Percentiles rank a stretch among this genome's conserved stretches.
phyloP scores from a whole-genome alignment of 35 echinoderm and acorn worm genomes.

The Anneissia japonica region DNA sequence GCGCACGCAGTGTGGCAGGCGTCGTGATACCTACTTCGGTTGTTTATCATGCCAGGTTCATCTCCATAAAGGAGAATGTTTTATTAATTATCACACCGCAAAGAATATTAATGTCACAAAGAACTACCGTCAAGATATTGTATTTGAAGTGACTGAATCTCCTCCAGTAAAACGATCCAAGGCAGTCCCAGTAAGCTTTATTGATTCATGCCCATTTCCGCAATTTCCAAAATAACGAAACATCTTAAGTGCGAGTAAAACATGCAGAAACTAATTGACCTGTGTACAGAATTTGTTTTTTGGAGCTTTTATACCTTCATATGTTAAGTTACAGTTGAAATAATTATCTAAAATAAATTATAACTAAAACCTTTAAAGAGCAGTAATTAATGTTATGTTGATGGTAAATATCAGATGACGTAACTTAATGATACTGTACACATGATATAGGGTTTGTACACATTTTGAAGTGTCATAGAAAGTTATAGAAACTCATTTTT shows the following conservation, averaged over 20 bases:
- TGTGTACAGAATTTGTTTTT: too few relatives aligned
- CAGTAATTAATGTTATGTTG: too few relatives aligned
- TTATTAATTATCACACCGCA: conserved; percentile 22
- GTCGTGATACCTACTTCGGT: conserved; percentile 31
- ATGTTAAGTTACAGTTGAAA: too few relatives aligned
- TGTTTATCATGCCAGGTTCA: conserved; percentile 17
- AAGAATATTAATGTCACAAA: conserved; percentile 11
- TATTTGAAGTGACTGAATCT: background rate
- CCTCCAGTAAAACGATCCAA: background rate
- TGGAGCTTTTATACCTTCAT: too few relatives aligned
- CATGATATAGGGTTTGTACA: too few relatives aligned
- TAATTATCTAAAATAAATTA: too few relatives aligned
- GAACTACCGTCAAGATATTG: background rate
- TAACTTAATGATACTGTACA: too few relatives aligned
- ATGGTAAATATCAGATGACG: too few relatives aligned
- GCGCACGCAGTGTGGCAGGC: conserved; percentile 10
- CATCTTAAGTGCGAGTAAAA: too few relatives aligned
- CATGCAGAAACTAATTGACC: too few relatives aligned
- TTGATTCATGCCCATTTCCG: background rate
- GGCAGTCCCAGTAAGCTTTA: background rate
- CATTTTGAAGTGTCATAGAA: too few relatives aligned
- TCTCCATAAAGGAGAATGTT: conserved; percentile 13
- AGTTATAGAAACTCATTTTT: background rate
- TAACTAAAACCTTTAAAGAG: too few relatives aligned
- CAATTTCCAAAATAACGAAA: background rate